Percentiles rank a stretch among this genome's conserved stretches.
These are phyloP conservation scores for Tortricodes alternella DNA, from an alignment of 2,888 invertebrate species.

Conservation along the genomic window DNA sequence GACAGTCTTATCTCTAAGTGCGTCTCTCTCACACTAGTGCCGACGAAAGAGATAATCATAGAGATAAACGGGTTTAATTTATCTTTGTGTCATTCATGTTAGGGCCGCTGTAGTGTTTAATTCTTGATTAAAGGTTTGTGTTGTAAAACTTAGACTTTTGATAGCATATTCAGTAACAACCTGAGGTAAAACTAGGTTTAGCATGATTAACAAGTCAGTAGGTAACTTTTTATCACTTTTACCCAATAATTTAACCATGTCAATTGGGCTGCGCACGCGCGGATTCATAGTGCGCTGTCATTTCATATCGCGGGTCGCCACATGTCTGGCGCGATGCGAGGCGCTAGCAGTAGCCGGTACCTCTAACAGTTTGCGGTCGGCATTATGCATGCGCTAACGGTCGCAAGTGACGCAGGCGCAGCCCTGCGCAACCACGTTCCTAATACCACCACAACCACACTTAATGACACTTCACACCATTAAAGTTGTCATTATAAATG, in stretches of 20 bases:
- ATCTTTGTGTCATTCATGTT: too few species aligned
- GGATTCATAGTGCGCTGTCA: conserved; percentile 15
- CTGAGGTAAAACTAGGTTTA: too few species aligned
- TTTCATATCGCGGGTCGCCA: conserved; percentile 3
- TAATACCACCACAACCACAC: conserved; percentile 45
- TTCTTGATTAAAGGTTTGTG: too few species aligned
- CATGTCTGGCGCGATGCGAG: background rate
- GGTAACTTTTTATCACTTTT: conserved; percentile 1
- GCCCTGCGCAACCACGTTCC: conserved; percentile 40
- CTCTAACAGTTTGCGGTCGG: conserved; percentile 64
- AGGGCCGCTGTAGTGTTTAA: too few species aligned
- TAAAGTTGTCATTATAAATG: conserved; percentile 29
- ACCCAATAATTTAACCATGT: conserved; percentile 22
- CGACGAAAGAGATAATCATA: too few species aligned
- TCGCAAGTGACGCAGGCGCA: conserved; percentile 45
- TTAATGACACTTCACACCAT: conserved; percentile 34
- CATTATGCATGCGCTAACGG: conserved; percentile 74
- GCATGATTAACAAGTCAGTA: too few species aligned
- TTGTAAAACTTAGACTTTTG: too few species aligned
- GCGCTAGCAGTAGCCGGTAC: background rate
- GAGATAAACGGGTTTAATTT: too few species aligned
- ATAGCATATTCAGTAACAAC: too few species aligned
- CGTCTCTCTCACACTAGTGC: too few species aligned
- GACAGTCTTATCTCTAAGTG: too few species aligned
- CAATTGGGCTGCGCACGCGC: conserved; percentile 18